Conservation (phyloP, 2,797 vertebrate genomes). For the Amazona ochrocephala region DNA sequence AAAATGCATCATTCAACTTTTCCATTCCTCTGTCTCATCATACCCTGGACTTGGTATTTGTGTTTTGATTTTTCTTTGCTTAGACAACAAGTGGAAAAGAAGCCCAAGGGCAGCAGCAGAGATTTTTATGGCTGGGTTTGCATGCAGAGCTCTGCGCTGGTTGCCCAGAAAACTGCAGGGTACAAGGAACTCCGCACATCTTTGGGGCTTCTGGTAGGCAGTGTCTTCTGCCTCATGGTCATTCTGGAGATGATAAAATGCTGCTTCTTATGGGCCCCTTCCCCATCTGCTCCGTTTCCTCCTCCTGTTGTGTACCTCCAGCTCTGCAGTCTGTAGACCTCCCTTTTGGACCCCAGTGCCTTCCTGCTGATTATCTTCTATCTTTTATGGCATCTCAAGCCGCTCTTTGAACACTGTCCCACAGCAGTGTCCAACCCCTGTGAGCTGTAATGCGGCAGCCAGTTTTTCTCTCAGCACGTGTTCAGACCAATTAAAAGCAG, state of each 20-base stretch:
- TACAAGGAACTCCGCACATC: background rate
- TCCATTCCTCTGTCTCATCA: background rate
- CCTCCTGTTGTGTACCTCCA: accelerated
- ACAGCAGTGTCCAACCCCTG: background rate
- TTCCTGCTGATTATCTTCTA: background rate
- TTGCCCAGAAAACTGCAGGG: background rate
- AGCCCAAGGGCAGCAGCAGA: background rate
- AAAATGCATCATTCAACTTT: conserved; percentile 8
- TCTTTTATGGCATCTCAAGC: background rate
- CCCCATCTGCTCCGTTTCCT: background rate
- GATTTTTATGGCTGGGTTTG: background rate
- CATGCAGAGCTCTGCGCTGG: background rate
- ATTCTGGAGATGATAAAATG: background rate
- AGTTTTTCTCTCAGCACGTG: accelerated
- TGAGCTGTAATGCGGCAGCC: background rate
- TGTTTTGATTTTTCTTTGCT: background rate
- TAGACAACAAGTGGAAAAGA: background rate
- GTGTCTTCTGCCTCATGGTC: background rate
- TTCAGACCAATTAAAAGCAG: background rate
- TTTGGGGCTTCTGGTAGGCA: background rate
- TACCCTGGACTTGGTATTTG: background rate
- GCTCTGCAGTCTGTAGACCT: accelerated
- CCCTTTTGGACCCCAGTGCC: background rate
- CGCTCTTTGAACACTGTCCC: accelerated
- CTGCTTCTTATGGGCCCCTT: background rate